Percentiles rank a stretch among this genome's conserved stretches.
phyloP scores from a whole-genome alignment of 2,888 invertebrate genomes.

The Heliconius ismenius region DNA sequence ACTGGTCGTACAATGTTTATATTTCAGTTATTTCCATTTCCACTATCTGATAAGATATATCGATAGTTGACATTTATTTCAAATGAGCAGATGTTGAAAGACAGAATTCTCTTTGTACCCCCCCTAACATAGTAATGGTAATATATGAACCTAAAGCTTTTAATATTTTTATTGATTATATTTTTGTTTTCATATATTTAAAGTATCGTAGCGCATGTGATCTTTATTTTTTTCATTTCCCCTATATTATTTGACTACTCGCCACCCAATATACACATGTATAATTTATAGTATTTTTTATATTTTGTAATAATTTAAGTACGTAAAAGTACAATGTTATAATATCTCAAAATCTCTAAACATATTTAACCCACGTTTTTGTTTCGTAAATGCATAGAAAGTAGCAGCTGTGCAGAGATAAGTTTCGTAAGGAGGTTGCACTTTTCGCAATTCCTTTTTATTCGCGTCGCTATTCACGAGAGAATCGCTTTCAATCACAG shows the following conservation, averaged over 20 bases:
- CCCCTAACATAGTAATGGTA: not conserved
- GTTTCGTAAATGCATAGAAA: constrained; percentile 31
- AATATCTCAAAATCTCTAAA: constrained; percentile 1
- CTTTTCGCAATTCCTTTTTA: constrained; percentile 56
- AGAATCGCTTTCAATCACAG: constrained; percentile 56
- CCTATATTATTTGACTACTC: too few species aligned
- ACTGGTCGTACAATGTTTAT: not conserved
- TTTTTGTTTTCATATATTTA: not conserved
- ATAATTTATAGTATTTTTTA: too few species aligned
- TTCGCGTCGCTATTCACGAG: constrained; percentile 52
- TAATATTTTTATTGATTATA: not conserved
- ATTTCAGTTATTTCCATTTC: constrained; percentile 1
- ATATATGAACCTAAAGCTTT: not conserved
- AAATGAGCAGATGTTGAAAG: not conserved
- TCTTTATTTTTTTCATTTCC: too few species aligned
- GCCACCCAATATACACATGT: too few species aligned
- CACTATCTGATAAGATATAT: not conserved
- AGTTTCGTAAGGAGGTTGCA: constrained; percentile 54
- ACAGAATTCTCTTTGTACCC: not conserved
- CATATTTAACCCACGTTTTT: constrained; percentile 12
- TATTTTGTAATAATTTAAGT: too few species aligned
- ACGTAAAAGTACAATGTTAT: too few species aligned
- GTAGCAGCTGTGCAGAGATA: constrained; percentile 52
- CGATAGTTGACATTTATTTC: not conserved
- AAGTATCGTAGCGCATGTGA: not conserved